Evolutionary conservation across 2,113 vertebrate species (phyloP).

Genomic region (Psilopsiagon aymara): DNA sequence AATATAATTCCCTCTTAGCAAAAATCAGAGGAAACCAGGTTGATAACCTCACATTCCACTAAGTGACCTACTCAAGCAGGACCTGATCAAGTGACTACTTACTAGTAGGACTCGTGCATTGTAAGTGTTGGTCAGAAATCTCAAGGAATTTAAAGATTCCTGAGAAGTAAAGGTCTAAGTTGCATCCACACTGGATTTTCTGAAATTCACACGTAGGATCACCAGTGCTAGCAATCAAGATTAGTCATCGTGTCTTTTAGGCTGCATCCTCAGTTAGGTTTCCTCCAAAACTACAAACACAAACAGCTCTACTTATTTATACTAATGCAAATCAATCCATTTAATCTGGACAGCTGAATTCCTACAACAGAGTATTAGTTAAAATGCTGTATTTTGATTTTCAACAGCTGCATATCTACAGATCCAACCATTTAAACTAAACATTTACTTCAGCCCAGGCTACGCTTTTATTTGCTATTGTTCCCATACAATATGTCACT

Average conservation of each 20-base stretch:
- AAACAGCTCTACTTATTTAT: neutral
- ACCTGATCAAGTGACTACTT: neutral
- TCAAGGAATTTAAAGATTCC: neutral
- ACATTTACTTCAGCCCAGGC: neutral
- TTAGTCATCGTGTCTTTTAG: neutral
- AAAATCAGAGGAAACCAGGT: neutral
- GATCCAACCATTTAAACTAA: neutral
- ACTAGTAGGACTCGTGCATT: neutral
- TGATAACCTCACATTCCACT: neutral
- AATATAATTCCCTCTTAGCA: neutral
- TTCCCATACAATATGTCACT: neutral
- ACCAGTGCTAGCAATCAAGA: neutral
- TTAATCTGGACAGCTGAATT: neutral
- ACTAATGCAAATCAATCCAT: neutral
- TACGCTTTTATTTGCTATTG: neutral
- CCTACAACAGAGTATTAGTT: neutral
- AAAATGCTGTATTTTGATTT: neutral
- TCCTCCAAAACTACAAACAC: neutral
- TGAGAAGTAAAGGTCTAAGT: neutral
- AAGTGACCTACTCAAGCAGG: neutral
- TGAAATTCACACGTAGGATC: neutral
- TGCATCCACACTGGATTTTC: neutral
- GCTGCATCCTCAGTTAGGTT: neutral
- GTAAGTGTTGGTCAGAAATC: neutral
- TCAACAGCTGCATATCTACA: neutral